These are phyloP conservation scores for Rhineura floridana DNA, from an alignment of 2,113 vertebrate genomes.

Conservation along the genomic window DNA sequence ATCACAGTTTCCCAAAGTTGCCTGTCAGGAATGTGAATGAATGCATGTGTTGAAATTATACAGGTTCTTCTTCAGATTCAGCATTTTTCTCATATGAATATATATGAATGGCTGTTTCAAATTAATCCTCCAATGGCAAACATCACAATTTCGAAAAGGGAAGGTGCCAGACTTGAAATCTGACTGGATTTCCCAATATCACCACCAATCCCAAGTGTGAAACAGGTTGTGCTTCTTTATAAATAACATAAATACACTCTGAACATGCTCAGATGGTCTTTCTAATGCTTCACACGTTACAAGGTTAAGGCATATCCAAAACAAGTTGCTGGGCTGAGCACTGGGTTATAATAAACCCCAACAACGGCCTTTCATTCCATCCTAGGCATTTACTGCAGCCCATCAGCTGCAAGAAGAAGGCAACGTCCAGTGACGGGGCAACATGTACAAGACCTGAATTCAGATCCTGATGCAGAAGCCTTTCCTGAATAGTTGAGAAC, in stretches of 20 bases:
- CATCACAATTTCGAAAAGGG: background rate
- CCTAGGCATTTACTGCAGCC: too few relatives aligned
- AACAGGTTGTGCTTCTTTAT: background rate
- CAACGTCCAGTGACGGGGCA: too few relatives aligned
- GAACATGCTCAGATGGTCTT: background rate
- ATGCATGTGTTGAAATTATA: background rate
- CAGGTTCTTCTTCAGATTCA: background rate
- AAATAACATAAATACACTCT: background rate
- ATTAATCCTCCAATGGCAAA: background rate
- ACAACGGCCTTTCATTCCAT: background rate
- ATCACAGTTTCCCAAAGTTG: slow-evolving; percentile 28
- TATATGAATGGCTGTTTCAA: background rate
- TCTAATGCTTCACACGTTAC: background rate
- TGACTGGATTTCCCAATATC: background rate
- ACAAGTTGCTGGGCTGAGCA: background rate
- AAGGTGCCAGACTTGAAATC: background rate
- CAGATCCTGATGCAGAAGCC: too few relatives aligned
- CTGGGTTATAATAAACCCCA: background rate
- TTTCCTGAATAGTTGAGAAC: too few relatives aligned
- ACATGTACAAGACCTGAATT: too few relatives aligned
- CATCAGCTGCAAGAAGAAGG: too few relatives aligned
- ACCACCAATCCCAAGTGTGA: background rate
- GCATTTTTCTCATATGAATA: background rate
- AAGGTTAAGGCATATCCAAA: background rate
- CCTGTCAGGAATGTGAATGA: background rate